These are phyloP conservation scores for Peromyscus polionotus DNA, from an alignment of 2,113 vertebrate species.

Conservation along the genomic window DNA sequence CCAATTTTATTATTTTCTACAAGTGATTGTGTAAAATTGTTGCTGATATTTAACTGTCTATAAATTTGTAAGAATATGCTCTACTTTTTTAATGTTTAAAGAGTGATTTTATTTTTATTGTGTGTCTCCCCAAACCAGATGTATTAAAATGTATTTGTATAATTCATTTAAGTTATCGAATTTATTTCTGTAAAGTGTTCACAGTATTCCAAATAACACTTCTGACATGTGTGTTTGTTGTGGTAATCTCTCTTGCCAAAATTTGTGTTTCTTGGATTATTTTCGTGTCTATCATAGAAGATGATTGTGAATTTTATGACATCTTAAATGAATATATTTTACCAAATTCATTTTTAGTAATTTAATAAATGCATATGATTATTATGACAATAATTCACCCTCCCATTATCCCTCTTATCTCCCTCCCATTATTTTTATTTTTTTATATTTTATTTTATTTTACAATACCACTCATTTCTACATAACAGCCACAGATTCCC, in stretches of 20 bases:
- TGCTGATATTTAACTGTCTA: background rate
- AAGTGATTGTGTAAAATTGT: background rate
- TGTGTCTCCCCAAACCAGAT: background rate
- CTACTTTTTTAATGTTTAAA: background rate
- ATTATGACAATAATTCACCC: background rate
- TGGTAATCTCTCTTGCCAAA: background rate
- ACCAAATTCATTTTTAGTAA: background rate
- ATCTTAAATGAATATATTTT: background rate
- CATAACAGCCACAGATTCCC: too few relatives aligned
- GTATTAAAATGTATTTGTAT: background rate
- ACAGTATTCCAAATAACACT: background rate
- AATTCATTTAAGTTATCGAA: background rate
- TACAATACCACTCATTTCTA: too few relatives aligned
- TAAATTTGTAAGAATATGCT: background rate
- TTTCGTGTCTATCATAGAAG: background rate
- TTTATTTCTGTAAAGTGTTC: too few relatives aligned
- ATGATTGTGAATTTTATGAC: background rate
- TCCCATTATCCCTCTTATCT: background rate
- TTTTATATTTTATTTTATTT: too few relatives aligned
- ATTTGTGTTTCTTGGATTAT: background rate
- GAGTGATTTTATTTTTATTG: background rate
- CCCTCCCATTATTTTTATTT: background rate
- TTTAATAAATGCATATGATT: background rate
- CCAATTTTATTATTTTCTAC: background rate
- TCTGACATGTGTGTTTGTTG: background rate